Evolutionary conservation across 1,140 invertebrate species (phyloP), one percentile per base, ranked within the genome.

Genomic region (Achroia grisella): DNA sequence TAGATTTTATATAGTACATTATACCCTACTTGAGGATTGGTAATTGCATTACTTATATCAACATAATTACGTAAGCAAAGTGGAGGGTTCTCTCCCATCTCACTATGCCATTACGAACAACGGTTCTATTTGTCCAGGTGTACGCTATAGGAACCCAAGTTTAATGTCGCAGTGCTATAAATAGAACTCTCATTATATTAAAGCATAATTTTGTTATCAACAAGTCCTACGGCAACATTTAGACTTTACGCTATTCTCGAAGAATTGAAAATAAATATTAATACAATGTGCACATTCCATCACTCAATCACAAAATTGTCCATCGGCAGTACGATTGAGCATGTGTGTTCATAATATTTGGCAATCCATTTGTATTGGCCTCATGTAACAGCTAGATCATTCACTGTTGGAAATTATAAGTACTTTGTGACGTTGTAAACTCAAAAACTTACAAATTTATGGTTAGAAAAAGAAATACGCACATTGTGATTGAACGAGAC

Each of bases 161-260:
- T 59, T 63, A 58, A 67, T 61, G 63, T 52, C 51, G 63, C 70
- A 70, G 65, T 71, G 71, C 70, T 70, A 76, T 76, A 83, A 72
- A 81, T 79, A 81, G 50, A 84, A 73, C 70, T 84, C 72, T 80
- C 63, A 62, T 74, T 57, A 71, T 65, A 71, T 73, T 79, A 77
- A 84, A 81, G 74, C 74, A 81, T 74, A 70, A 73, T 80, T 81
- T 81, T 70, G 66, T 79, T 57, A 73, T 71, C 61, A 78, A 80
- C 71, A 78, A 79, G 48, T 63, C 72, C 73, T 81, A 79, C 67
- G 48, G 70, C 75, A 79, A 81, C 70, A 74, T 68, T 68, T 62
- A 74, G 68, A 71, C 61, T 66, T 65, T 71, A 75, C 63, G 54
- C 75, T 81, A 84, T 67, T 71, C 62, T 62, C 17, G 56, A 67